Conservation (phyloP, 2,113 vertebrate genomes). For the Psephotus haematonotus region DNA sequence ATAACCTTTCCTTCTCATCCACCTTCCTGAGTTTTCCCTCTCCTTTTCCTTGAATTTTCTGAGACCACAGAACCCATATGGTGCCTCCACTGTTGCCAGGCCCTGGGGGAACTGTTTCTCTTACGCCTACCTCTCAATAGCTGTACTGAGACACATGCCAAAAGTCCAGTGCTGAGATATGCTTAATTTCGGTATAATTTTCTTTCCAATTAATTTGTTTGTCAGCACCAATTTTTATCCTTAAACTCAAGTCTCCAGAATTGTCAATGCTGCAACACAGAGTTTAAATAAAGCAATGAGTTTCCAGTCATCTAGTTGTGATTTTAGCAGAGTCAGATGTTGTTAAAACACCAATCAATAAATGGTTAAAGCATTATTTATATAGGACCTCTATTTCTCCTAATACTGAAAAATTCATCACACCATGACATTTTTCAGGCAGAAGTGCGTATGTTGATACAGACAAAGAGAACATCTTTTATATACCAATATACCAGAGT, state of each 20-base stretch:
- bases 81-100: slow-evolving; percentile 29
- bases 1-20: slow-evolving; percentile 9
- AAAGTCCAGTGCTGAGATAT: neutral
- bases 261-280: neutral
- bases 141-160: neutral
- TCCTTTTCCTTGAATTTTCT: slow-evolving; percentile 11
- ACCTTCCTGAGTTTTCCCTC: neutral
- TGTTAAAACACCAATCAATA: slow-evolving; percentile 33
- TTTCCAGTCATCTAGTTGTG: neutral
- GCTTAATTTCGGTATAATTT: neutral
- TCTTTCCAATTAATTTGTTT: neutral
- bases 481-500: neutral
- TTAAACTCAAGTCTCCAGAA: neutral
- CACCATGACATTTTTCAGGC: slow-evolving; percentile 2
- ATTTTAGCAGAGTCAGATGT: slow-evolving; percentile 27
- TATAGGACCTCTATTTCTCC: slow-evolving; percentile 9
- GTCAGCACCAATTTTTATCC: neutral
- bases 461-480: neutral
- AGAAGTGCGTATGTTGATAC: neutral
- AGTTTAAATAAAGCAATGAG: neutral
- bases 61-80: slow-evolving; percentile 28
- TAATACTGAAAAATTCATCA: slow-evolving; percentile 49
- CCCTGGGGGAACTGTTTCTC: neutral
- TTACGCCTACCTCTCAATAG: neutral
- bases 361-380: slow-evolving; percentile 38